Percentiles rank a stretch among this genome's conserved stretches.
Conservation (phyloP, 1,140 invertebrate species). For the Drosophila tani region DNA sequence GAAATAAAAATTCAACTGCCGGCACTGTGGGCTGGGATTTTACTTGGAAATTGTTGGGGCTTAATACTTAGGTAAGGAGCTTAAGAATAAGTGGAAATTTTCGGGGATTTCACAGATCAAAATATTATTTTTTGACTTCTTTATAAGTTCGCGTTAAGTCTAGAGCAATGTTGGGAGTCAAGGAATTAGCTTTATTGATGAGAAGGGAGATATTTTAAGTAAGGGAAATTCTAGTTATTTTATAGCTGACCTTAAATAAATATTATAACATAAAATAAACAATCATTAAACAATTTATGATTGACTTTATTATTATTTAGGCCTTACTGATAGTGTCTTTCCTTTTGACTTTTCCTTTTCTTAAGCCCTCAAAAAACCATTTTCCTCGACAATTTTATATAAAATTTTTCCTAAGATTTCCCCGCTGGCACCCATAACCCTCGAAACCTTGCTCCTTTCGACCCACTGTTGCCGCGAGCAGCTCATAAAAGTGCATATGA, state of each 20-base stretch:
- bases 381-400: too few relatives aligned
- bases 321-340: too few relatives aligned
- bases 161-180: background rate
- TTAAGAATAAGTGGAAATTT: background rate
- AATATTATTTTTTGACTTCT: background rate
- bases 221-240: background rate
- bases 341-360: background rate
- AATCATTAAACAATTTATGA: too few relatives aligned
- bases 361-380: background rate
- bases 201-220: background rate
- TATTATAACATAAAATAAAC: too few relatives aligned
- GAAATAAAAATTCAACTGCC: constrained; percentile 21
- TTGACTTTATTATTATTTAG: too few relatives aligned
- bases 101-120: background rate
- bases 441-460: background rate
- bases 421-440: fast-evolving
- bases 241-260: too few relatives aligned
- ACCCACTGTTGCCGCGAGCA: constrained; percentile 33
- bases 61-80: constrained; percentile 1
- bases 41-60: background rate
- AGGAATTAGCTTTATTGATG: background rate
- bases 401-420: background rate
- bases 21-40: constrained; percentile 19
- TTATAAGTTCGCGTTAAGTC: background rate
- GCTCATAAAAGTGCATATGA: constrained; percentile 61